Percentiles rank a stretch among this genome's conserved stretches.
Evolutionary conservation across 2,113 vertebrate genomes (phyloP).

Genomic region (Emydocephalus ijimae): DNA sequence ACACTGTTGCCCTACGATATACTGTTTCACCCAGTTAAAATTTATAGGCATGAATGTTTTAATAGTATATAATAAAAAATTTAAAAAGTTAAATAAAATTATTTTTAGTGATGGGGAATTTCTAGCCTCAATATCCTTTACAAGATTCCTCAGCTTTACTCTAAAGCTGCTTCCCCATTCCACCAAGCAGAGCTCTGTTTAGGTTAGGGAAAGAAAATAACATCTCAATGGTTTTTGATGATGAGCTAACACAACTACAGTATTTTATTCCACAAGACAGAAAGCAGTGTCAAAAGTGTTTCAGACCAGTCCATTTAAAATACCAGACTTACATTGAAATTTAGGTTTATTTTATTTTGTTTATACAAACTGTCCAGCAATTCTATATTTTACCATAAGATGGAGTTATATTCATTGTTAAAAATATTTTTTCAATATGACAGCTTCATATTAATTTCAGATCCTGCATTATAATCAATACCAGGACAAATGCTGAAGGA

Average conservation of each 20-base stretch:
- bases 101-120: not conserved
- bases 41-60: too few relatives aligned
- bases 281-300: not conserved
- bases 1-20: too few relatives aligned
- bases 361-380: not conserved
- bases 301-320: not conserved
- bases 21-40: too few relatives aligned
- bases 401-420: constrained; percentile 28
- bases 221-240: not conserved
- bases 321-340: not conserved
- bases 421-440: not conserved
- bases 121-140: not conserved
- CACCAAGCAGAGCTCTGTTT: not conserved
- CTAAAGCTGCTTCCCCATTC: not conserved
- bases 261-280: not conserved
- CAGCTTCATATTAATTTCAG: not conserved
- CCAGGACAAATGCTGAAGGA: not conserved
- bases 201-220: too few relatives aligned
- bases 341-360: not conserved
- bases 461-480: not conserved
- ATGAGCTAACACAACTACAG: not conserved
- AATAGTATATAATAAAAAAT: not conserved
- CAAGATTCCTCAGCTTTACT: not conserved
- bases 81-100: not conserved
- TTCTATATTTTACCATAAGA: constrained; percentile 40